Base-by-base conservation (phyloP, 2,888 invertebrate species). In the Drosophila borborema region DNA sequence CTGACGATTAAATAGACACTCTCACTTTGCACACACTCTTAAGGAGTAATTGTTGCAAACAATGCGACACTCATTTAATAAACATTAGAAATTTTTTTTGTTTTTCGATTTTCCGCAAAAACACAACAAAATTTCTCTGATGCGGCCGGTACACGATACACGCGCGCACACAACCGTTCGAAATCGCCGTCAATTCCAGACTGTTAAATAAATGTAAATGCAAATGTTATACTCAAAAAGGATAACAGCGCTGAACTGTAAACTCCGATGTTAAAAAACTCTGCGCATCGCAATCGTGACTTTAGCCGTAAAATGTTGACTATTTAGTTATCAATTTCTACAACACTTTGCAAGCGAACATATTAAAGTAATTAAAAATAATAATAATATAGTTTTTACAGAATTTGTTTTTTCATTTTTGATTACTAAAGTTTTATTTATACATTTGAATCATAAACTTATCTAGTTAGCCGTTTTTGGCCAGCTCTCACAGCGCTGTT, bases 81-180 rank as follows among this genome's bases (percentile, higher is more conserved):
- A 84, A 80, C 83, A 84, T 84, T 84, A 82, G 65, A 70, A 62
- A 49, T 68, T 46, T 41, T 20, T 67, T 70, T 78, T 85, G 84
- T 84, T 75, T 81, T 87, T 82, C 72, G 80, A 86, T 81, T 86
- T 84, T 86, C 85, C 85, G 82, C 72, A 77, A 74, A 74, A 86
- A 87, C 79, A 87, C 80, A 85, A 82, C 84, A 79, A 84, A 81
- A 74, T 74, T 78, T 51, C 45, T 40, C 9, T 49, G 40, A 56
- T 62, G 48, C 77, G 77, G 56, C 80, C 80, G 77, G 49, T 64
- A 69, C 72, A 66, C 80, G 72, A 46, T 64, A 69, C 72, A 66
- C 68, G 58, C 81, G 64, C 77, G 60, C 65, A 70, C 73, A 73
- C 79, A 70, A 71, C 79, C 74, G 65, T 54, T 73, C 81, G 63